phyloP scores from a whole-genome alignment of 1,140 invertebrate genomes.

The Panonychus citri region DNA sequence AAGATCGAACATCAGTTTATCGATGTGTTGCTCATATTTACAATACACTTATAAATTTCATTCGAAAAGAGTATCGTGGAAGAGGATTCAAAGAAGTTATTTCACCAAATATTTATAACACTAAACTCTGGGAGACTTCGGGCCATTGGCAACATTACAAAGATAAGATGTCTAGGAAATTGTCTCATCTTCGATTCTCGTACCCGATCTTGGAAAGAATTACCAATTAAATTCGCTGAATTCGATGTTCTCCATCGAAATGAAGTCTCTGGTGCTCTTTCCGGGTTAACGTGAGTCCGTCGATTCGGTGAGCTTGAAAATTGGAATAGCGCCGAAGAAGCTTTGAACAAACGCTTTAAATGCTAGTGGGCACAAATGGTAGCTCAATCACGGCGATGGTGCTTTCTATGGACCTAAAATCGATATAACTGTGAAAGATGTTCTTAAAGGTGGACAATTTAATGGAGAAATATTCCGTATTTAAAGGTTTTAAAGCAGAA shows the following conservation, averaged over 20 bases:
- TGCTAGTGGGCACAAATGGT: conserved; percentile 62
- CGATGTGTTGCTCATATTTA: conserved; percentile 85
- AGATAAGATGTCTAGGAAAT: conserved; percentile 54
- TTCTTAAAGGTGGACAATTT: conserved; percentile 54
- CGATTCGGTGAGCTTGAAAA: conserved; percentile 71
- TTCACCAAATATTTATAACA: conserved; percentile 88
- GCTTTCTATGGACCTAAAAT: conserved; percentile 99
- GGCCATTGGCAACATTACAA: conserved; percentile 97
- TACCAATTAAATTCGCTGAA: conserved; percentile 82
- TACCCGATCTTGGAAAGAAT: conserved; percentile 71
- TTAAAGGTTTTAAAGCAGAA: neutral
- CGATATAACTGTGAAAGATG: conserved; percentile 89
- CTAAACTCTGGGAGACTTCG: conserved; percentile 87
- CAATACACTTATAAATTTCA: conserved; percentile 70
- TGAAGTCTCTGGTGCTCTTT: conserved; percentile 80
- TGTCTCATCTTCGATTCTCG: conserved; percentile 71
- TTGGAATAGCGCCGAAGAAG: conserved; percentile 77
- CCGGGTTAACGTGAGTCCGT: conserved; percentile 77
- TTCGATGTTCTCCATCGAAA: conserved; percentile 95
- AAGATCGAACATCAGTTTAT: conserved; percentile 86
- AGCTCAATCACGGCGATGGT: conserved; percentile 68
- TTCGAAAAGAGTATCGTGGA: conserved; percentile 64
- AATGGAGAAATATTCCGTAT: conserved; percentile 29
- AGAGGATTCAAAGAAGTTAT: conserved; percentile 93
- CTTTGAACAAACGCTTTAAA: conserved; percentile 60